Evolutionary conservation across 1,140 invertebrate genomes (phyloP), one percentile per base, ranked within the genome.

Genomic region (Choristoneura fumiferana): DNA sequence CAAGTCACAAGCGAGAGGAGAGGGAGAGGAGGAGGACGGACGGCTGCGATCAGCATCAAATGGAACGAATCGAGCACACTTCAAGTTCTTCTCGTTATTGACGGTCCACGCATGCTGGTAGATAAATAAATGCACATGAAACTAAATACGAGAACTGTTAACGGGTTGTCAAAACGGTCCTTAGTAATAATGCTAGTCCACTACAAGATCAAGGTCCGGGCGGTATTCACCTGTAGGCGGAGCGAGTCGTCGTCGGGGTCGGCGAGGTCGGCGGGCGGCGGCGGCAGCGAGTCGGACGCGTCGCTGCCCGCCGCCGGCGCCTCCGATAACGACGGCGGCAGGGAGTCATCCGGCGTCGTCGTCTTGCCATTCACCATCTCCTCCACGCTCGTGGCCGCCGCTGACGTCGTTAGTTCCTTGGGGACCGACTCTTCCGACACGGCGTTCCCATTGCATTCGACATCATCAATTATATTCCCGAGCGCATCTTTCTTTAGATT

Each of bases 141-240:
- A 78, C 80, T 84, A 84, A 74, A 73, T 74, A 77, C 65, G 64
- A 69, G 54, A 73, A 76, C 60, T 67, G 72, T 81, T 76, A 76
- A 77, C 69, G 63, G 71, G 71, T 55, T 62, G 65, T 57, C 60
- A 62, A 73, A 73, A 72, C 62, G 65, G 63, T 77, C 69, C 67
- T 63, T 59, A 71, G 71, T 66, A 71, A 76, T 60, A 65, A 69
- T 63, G 74, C 81, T 79, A 81, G 76, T 84, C 81, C 72, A 81
- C 84, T 84, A 87, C 84, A 71, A 79, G 82, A 78, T 73, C 73
- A 76, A 78, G 76, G 67, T 69, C 78, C 80, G 77, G n/a, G 69
- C 33, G 71, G 76, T 86, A 90, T 78, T 87, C 84, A 85, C 82
- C 84, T 85, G 82, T 55, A 70, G 61, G 6, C 22, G 22, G n/a